Percentiles rank a stretch among this genome's conserved stretches.
These are phyloP conservation scores for Anoplopoma fimbria DNA, from an alignment of 2,113 vertebrate species.

Conservation along the genomic window DNA sequence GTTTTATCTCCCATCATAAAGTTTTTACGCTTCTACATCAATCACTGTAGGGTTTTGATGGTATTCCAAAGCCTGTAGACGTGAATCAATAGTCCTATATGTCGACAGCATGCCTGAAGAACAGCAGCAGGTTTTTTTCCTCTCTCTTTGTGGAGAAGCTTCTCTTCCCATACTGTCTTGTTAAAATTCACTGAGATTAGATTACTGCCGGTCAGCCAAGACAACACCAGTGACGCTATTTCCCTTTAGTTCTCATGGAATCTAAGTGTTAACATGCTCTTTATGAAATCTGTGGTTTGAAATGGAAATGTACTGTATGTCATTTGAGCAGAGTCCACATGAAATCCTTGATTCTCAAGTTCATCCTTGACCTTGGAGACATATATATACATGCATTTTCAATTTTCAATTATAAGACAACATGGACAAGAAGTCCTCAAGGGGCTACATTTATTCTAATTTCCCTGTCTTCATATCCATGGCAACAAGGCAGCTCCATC, in stretches of 20 bases:
- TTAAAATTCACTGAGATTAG: not conserved
- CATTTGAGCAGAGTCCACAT: not conserved
- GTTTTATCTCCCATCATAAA: slow-evolving; percentile 20
- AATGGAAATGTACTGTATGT: not conserved
- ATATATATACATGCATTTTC: not conserved
- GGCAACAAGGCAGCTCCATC: not conserved
- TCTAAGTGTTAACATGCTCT: not conserved
- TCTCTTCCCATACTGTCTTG: not conserved
- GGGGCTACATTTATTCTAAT: not conserved
- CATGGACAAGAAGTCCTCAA: not conserved
- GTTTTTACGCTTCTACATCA: slow-evolving; percentile 5
- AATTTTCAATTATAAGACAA: not conserved
- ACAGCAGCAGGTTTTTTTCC: not conserved
- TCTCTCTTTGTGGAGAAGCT: not conserved
- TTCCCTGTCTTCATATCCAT: not conserved
- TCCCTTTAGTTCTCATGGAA: not conserved
- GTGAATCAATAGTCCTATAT: not conserved
- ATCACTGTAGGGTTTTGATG: not conserved
- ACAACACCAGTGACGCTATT: not conserved
- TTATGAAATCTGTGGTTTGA: not conserved
- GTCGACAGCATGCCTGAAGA: not conserved
- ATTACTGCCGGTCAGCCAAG: not conserved
- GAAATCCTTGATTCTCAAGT: not conserved
- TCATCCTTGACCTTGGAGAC: not conserved
- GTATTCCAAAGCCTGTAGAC: not conserved